Evolutionary conservation across 2,113 vertebrate species (phyloP), one percentile per base, ranked within the genome.

Genomic region (Cephalopholis sonnerati): DNA sequence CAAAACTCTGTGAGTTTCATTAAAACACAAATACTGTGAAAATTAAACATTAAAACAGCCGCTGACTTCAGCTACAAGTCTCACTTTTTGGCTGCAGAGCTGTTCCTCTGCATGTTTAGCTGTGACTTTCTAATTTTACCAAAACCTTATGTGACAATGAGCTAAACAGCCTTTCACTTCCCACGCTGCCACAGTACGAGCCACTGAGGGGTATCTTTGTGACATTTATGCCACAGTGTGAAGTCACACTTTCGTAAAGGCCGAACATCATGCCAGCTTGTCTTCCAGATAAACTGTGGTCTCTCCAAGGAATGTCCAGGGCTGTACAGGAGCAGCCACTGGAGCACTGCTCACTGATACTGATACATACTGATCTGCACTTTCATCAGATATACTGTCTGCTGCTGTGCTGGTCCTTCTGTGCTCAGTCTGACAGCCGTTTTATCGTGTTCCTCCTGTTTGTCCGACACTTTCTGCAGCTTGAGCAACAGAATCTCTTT

Each of bases 221-320:
- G 77, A 74, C 68, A 77, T 87, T 81, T 68, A 41, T 20, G 41
- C 62, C 69, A 25, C 78, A 62, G 74, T 50, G 64, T 69, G 68
- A 84, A 77, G 25, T 78, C 77, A 66, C 78, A 50, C 63, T 69
- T 29, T 71, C 29, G 50, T 39, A 57, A 63, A 73, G 77, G 54
- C 54, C 15, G 46, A 66, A 73, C 3, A 46, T 57, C 72, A n/a
- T 20, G 66, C 29, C 59, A 58, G 77, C 77, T 68, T 62, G 83
- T 77, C 77, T 11, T 18, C 46, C 9, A 1, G 51, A 61, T 72
- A 67, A 71, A 65, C 62, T 1, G 18, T 4, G 6, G 6, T 1
- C 48, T 41, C 67, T 73, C 62, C 7, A 0, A 48, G 67, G 39
- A 29, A 7, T 24, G 61, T 48, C 76, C 58, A 2, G 9, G 0